Percentiles rank a stretch among this genome's conserved stretches.
phyloP scores from a whole-genome alignment of 2,888 invertebrate genomes.

The Andrena marginata region DNA sequence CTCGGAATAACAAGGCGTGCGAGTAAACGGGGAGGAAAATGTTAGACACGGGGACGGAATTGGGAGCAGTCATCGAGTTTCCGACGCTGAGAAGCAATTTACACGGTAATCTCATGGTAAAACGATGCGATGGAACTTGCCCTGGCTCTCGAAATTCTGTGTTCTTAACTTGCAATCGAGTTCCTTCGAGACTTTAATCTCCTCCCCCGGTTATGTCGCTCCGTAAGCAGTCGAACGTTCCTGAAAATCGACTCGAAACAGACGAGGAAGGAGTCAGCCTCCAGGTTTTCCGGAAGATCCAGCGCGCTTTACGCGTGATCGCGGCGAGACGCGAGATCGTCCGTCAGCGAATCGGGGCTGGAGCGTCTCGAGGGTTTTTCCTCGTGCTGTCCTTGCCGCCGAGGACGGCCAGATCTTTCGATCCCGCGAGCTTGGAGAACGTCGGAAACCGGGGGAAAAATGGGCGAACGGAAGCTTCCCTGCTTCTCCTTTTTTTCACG shows the following conservation, averaged over 20 bases:
- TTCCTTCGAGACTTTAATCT: slow-evolving; percentile 25
- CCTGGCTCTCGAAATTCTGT: slow-evolving; percentile 12
- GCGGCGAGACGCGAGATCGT: too few relatives aligned
- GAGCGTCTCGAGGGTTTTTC: too few relatives aligned
- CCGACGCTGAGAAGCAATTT: slow-evolving; percentile 37
- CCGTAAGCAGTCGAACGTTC: background rate
- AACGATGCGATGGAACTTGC: slow-evolving; percentile 31
- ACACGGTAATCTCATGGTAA: slow-evolving; percentile 43
- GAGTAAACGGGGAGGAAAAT: slow-evolving; percentile 11
- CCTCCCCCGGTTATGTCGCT: background rate
- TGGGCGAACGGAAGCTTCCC: background rate
- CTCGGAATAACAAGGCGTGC: background rate
- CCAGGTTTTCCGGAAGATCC: too few relatives aligned
- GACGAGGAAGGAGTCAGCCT: background rate
- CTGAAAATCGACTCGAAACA: slow-evolving; percentile 21
- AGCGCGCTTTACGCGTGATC: too few relatives aligned
- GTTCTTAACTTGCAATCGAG: slow-evolving; percentile 50
- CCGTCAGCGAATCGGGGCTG: too few relatives aligned
- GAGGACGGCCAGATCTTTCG: too few relatives aligned
- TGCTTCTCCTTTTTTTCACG: background rate
- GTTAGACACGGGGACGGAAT: slow-evolving; percentile 25
- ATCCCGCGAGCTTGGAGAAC: background rate
- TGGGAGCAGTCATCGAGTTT: slow-evolving; percentile 39
- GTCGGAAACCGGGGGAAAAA: background rate
- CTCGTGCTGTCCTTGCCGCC: too few relatives aligned